Percentiles rank a stretch among this genome's conserved stretches.
phyloP scores from a whole-genome alignment of 2,888 invertebrate species.

The Nowickia ferox region DNA sequence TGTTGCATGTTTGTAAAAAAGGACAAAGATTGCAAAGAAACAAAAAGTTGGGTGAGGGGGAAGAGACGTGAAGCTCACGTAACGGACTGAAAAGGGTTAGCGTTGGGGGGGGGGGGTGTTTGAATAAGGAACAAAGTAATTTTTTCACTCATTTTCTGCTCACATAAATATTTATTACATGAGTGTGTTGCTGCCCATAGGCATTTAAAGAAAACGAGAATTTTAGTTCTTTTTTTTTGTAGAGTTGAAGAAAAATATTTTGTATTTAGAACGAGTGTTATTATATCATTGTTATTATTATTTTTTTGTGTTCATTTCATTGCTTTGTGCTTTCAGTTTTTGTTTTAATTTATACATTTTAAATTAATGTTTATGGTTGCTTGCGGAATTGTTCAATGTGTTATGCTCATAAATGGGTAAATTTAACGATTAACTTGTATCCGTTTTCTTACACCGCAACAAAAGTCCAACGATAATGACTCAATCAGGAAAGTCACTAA shows the following conservation, averaged over 20 bases:
- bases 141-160: slow-evolving; percentile 15
- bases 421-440: slow-evolving; percentile 54
- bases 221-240: slow-evolving; percentile 12
- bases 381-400: slow-evolving; percentile 9
- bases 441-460: slow-evolving; percentile 37
- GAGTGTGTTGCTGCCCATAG: slow-evolving; percentile 11
- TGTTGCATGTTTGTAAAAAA: slow-evolving; percentile 57
- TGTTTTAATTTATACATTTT: slow-evolving; percentile 45
- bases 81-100: neutral
- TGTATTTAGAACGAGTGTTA: neutral
- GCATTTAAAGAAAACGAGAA: slow-evolving; percentile 32
- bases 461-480: neutral
- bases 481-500: neutral
- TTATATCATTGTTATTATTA: neutral
- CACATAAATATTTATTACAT: neutral
- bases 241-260: slow-evolving; percentile 10
- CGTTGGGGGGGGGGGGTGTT: neutral
- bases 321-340: slow-evolving; percentile 18
- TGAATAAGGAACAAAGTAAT: slow-evolving; percentile 24
- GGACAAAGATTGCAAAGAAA: slow-evolving; percentile 42
- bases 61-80: neutral
- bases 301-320: slow-evolving; percentile 7
- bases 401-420: slow-evolving; percentile 57
- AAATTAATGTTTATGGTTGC: slow-evolving; percentile 45
- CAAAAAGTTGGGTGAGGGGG: neutral